Evolutionary conservation across 2,113 vertebrate species (phyloP).

Genomic region (Gasterosteus aculeatus): DNA sequence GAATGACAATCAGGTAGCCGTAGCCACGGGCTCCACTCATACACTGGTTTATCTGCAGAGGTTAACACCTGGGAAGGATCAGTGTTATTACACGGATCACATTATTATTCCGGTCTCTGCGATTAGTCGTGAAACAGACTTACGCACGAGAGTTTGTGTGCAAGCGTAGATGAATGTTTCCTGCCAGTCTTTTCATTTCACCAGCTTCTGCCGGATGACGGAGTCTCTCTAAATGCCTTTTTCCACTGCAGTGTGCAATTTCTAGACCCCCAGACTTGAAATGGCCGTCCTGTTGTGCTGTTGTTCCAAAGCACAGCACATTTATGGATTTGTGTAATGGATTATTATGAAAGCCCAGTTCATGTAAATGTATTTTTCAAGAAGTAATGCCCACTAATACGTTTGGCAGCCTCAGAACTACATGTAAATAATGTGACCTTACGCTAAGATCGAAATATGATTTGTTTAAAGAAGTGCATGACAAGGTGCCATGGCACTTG

Average conservation of each 20-base stretch:
- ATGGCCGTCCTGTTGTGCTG: constrained; percentile 21
- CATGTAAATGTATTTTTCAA: constrained; percentile 41
- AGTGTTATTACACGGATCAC: constrained; percentile 24
- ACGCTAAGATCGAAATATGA: constrained; percentile 69
- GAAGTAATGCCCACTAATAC: constrained; percentile 42
- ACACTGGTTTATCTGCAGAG: constrained; percentile 18
- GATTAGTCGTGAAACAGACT: constrained; percentile 39
- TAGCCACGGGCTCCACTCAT: neutral
- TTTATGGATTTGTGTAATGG: constrained; percentile 38
- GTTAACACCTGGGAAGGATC: constrained; percentile 15
- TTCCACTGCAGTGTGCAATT: constrained; percentile 39
- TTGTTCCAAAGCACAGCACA: constrained; percentile 27
- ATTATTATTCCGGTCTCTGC: constrained; percentile 18
- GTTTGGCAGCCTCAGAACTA: constrained; percentile 52
- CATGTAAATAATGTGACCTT: constrained; percentile 67
- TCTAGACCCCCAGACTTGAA: constrained; percentile 28
- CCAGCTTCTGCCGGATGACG: constrained; percentile 53
- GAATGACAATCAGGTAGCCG: constrained; percentile 13
- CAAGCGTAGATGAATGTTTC: constrained; percentile 40
- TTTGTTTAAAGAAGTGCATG: constrained; percentile 75
- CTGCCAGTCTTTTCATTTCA: constrained; percentile 47
- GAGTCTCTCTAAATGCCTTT: constrained; percentile 38
- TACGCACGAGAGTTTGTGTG: constrained; percentile 19
- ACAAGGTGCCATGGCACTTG: constrained; percentile 73
- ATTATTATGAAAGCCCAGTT: constrained; percentile 47